Evolutionary conservation across 2,113 vertebrate species (phyloP), one percentile per base, ranked within the genome.

Genomic region (Brachypodius melanocephalos): DNA sequence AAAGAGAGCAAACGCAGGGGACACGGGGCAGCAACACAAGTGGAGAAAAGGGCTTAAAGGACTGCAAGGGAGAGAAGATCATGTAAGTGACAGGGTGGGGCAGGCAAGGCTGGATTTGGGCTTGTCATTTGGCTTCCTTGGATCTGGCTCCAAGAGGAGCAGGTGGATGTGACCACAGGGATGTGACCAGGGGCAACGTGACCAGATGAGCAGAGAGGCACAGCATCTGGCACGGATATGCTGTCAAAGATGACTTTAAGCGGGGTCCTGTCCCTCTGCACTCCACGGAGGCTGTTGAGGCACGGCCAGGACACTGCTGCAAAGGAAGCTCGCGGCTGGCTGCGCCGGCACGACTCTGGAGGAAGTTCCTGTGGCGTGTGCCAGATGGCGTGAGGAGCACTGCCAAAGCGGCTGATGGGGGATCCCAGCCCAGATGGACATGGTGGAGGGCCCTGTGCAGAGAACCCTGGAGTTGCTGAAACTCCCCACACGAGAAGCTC

Each of bases 391-490:
- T 34, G 73, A 90, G 84, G 73, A 90, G 74, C 21, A 5, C 55
- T 94, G 95, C 92, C 91, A 96, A 58, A 55, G 85, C 16, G 12
- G 80, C 93, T 92, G 90, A 92, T 40, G 86, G 90, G 92, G 91
- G 87, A 97, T 95, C 88, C 92, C 92, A 75, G 72, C 74, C 95
- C 95, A 96, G 88, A 95, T 83, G 94, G 94, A 93, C 88, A 10
- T 4, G 26, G 43, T 73, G 91, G 80, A 95, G 76, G 48, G 77
- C 51, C 63, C 88, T 57, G 54, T 15, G 4, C 54, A 34, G 67
- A 62, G 80, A 84, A 49, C 55, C 67, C 45, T 38, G 24, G 34
- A 78, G 51, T 25, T 2, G 0, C 74, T 68, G 29, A 77, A 79
- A n/a, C 40, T 82, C 59, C 59, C 62, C 68, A 42, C 58, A 12